Evolutionary conservation across 2,113 vertebrate genomes (phyloP).

Genomic region (Sturnira hondurensis): DNA sequence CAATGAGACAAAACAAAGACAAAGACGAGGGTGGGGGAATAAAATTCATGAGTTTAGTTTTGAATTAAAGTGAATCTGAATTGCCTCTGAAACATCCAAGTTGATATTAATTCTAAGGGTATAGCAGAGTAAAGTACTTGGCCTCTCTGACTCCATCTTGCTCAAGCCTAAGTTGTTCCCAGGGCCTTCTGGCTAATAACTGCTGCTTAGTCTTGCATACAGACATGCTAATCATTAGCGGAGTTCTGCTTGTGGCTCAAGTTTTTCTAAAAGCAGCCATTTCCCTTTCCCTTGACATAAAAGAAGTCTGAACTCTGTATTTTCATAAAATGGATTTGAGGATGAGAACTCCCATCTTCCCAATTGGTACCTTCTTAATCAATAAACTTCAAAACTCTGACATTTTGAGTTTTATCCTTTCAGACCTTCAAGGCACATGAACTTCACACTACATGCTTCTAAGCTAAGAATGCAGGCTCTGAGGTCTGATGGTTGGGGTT

Average conservation of each 20-base stretch:
- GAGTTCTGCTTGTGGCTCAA: not conserved
- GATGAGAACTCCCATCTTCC: not conserved
- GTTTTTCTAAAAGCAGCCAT: not conserved
- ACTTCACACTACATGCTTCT: not conserved
- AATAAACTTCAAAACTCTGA: not conserved
- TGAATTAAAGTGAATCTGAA: not conserved
- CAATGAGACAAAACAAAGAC: not conserved
- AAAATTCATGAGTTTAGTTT: not conserved
- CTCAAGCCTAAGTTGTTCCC: not conserved
- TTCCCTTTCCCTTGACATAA: not conserved
- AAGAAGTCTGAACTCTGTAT: not conserved
- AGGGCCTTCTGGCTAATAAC: not conserved
- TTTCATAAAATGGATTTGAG: not conserved
- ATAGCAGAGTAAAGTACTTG: not conserved
- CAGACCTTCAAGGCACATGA: not conserved
- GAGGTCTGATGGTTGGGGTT: not conserved
- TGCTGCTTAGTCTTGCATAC: not conserved
- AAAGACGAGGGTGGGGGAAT: not conserved
- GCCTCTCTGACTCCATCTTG: not conserved
- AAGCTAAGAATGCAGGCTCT: not conserved
- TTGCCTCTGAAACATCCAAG: not conserved
- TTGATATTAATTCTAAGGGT: not conserved
- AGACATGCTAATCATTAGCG: not conserved
- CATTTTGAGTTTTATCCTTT: not conserved
- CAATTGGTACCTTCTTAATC: not conserved